Evolutionary conservation across 2,888 invertebrate species (phyloP).

Genomic region (Pollenia amentaria): DNA sequence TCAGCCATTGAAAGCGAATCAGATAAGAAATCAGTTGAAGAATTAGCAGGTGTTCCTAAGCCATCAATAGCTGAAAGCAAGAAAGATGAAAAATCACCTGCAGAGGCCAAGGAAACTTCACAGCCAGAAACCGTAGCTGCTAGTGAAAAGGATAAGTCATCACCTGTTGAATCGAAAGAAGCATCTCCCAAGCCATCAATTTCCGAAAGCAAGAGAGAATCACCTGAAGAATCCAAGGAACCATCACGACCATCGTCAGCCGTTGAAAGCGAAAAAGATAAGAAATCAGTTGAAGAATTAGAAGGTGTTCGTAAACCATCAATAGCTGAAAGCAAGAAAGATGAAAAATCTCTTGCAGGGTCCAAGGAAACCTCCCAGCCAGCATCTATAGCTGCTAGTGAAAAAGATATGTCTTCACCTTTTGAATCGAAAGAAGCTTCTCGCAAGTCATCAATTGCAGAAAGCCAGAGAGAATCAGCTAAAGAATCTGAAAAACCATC

Average conservation of each 20-base stretch:
- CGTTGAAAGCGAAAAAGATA: slow-evolving; percentile 34
- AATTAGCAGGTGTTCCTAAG: too few relatives aligned
- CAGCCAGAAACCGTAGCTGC: slow-evolving; percentile 70
- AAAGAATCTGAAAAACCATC: slow-evolving; percentile 51
- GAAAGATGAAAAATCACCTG: slow-evolving; percentile 56
- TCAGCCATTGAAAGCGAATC: slow-evolving; percentile 60
- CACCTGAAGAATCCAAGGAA: slow-evolving; percentile 26
- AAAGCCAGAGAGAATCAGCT: slow-evolving; percentile 58
- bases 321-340: slow-evolving; percentile 64
- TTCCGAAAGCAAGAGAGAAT: slow-evolving; percentile 62
- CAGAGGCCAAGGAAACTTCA: slow-evolving; percentile 74
- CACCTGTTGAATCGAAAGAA: slow-evolving; percentile 48
- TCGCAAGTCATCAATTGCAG: slow-evolving; percentile 40
- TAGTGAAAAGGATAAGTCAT: slow-evolving; percentile 72
- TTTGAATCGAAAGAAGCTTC: slow-evolving; percentile 53
- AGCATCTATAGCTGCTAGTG: slow-evolving; percentile 58
- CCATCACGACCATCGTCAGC: slow-evolving; percentile 47
- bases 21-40: too few relatives aligned
- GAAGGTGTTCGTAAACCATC: slow-evolving; percentile 31
- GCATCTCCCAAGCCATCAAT: slow-evolving; percentile 59
- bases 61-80: slow-evolving; percentile 56
- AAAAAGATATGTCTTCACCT: slow-evolving; percentile 52
- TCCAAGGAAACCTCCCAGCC: slow-evolving; percentile 48
- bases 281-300: slow-evolving; percentile 5
- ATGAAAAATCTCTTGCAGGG: slow-evolving; percentile 39